Conservation (phyloP, 2,888 invertebrate species). For the Lycia hirtaria region DNA sequence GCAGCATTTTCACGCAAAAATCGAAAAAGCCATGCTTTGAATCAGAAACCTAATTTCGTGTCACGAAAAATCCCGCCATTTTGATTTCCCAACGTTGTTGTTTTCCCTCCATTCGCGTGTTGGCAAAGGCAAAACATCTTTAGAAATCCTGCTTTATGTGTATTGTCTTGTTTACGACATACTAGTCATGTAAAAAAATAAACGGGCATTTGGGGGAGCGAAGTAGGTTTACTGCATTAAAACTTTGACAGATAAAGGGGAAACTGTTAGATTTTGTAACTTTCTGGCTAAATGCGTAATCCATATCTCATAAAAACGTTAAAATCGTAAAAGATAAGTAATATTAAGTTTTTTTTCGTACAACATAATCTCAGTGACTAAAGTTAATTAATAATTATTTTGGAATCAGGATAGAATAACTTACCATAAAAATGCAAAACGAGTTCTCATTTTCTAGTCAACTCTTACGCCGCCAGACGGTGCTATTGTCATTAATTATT, state of each 20-base stretch:
- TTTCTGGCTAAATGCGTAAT: not conserved
- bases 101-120: slow-evolving; percentile 31
- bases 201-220: not conserved
- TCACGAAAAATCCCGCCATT: slow-evolving; percentile 18
- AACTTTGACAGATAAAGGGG: not conserved
- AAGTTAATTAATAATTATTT: no score
- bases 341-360: no score
- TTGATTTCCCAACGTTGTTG: slow-evolving; percentile 24
- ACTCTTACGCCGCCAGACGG: slow-evolving; percentile 35
- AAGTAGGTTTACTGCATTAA: not conserved
- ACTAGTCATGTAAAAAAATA: slow-evolving; percentile 12
- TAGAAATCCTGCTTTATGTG: slow-evolving; percentile 41
- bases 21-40: slow-evolving; percentile 12
- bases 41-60: slow-evolving; percentile 12
- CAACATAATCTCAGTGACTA: no score
- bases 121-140: slow-evolving; percentile 25
- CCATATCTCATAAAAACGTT: not conserved
- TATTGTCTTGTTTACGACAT: slow-evolving; percentile 18
- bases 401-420: no score
- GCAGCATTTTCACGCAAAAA: slow-evolving; percentile 5
- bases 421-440: not conserved
- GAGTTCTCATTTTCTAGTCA: not conserved
- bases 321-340: no score
- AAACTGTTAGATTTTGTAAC: not conserved
- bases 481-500: slow-evolving; percentile 31